Evolutionary conservation across 1,140 invertebrate species (phyloP).

Genomic region (Platyscapa corneri): DNA sequence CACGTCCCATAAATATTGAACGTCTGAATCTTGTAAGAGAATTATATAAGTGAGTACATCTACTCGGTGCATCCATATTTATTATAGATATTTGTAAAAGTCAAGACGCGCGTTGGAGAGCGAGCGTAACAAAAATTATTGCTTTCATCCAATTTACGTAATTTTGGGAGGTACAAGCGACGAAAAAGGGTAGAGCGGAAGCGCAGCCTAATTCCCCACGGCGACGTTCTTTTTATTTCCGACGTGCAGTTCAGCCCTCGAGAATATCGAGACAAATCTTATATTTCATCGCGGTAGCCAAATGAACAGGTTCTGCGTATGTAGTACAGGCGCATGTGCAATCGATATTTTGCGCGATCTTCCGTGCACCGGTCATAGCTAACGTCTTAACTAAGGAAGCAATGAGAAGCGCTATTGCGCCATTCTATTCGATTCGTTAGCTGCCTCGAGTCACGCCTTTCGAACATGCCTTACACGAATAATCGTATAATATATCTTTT

Average conservation of each 20-base stretch:
- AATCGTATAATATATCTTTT: background rate
- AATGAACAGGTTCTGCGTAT: too few relatives aligned
- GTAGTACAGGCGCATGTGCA: background rate
- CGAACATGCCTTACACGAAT: background rate
- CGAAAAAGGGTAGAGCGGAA: background rate
- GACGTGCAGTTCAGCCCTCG: background rate
- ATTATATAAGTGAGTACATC: background rate
- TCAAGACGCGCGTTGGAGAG: background rate
- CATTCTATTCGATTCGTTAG: background rate
- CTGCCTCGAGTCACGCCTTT: background rate
- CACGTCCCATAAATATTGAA: background rate
- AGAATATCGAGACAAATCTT: too few relatives aligned
- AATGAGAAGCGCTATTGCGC: background rate
- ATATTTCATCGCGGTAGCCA: too few relatives aligned
- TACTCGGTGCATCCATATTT: background rate
- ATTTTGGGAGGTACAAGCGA: background rate
- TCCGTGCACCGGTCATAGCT: background rate
- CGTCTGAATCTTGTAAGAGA: background rate
- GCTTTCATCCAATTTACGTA: background rate
- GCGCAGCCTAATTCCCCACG: background rate
- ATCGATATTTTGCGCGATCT: background rate
- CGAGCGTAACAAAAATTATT: too few relatives aligned
- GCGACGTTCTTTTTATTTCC: background rate
- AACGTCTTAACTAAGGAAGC: too few relatives aligned
- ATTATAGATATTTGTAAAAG: constrained; percentile 11